These are phyloP conservation scores for Phortica variegata DNA, from an alignment of 1,140 invertebrate species.

Conservation along the genomic window DNA sequence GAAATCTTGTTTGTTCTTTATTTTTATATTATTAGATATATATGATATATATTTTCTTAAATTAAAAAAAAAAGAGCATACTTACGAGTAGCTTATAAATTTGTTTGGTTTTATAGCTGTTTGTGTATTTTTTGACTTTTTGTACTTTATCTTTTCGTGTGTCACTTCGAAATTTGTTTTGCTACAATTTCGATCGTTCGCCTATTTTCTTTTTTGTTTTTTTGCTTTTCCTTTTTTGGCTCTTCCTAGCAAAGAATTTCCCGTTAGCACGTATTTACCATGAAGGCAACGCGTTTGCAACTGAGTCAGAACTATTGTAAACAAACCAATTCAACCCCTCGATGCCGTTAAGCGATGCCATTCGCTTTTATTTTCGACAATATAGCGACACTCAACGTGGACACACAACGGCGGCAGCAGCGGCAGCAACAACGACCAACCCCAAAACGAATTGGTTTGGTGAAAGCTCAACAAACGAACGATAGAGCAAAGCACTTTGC, in stretches of 20 bases:
- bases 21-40: too few species aligned
- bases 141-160: slow-evolving; percentile 9
- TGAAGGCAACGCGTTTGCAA: slow-evolving; percentile 41
- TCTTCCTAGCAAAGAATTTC: slow-evolving; percentile 14
- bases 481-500: too few species aligned
- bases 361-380: slow-evolving; percentile 33
- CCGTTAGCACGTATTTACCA: slow-evolving; percentile 35
- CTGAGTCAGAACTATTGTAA: slow-evolving; percentile 42
- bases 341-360: slow-evolving; percentile 27
- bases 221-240: slow-evolving; percentile 3
- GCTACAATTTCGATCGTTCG: background rate
- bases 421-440: slow-evolving; percentile 25
- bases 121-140: slow-evolving; percentile 14
- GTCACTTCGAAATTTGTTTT: slow-evolving; percentile 2
- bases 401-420: background rate
- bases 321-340: slow-evolving; percentile 54
- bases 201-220: slow-evolving; percentile 7
- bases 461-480: too few species aligned
- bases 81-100: slow-evolving; percentile 4
- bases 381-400: slow-evolving; percentile 30
- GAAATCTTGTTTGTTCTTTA: too few species aligned
- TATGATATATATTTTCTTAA: too few species aligned
- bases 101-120: slow-evolving; percentile 14
- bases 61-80: too few species aligned
- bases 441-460: slow-evolving; percentile 24